Base-by-base conservation (phyloP, 1,140 invertebrate species). In the Tetramorium parvispinum region DNA sequence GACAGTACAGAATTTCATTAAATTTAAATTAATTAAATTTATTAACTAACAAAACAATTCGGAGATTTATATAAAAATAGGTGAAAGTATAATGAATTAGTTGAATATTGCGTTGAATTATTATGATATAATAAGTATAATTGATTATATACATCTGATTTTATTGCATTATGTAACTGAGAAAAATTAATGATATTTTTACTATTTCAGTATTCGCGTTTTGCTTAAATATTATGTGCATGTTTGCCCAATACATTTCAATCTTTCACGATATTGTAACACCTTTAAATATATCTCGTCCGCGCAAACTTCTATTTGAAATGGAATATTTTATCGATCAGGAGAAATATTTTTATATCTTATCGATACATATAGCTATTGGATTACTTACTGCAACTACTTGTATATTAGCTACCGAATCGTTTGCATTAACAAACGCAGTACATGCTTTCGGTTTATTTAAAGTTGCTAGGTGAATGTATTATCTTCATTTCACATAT, bases 321-420 rank as follows among this genome's bases (percentile, higher is more conserved):
- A n/a, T 10, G 2, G 85, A 88, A 76, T 92, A 91, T 77, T 86
- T 91, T n/a, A 66, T 91, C 3, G 76, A 89, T 57, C 10, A 79
- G 11, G 63, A 91, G 11, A 88, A 86, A 70, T 90, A 90, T 43
- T 91, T 89, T 85, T 66, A 70, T 32, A 77, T 81, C 2, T 10
- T 88, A n/a, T 13, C 85, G 5, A 61, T 88, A 21, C 85, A 90
- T 5, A 55, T 71, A 7, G n/a, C 53, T 53, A 70, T 89, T 32
- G 87, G 59, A 24, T 21, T 87, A 2, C 0, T 86, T 18, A 7
- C 61, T 32, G 59, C 65, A 65, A 24, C 59, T 0, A 88, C 70
- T 0, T 57, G 86, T 55, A 49, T 73, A 51, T 18, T 87, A 77
- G 91, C 87, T n/a, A 86, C 89, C 16, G 71, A 85, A 77, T n/a